phyloP scores from a whole-genome alignment of 2,797 vertebrate genomes.

The Anguilla obscura region DNA sequence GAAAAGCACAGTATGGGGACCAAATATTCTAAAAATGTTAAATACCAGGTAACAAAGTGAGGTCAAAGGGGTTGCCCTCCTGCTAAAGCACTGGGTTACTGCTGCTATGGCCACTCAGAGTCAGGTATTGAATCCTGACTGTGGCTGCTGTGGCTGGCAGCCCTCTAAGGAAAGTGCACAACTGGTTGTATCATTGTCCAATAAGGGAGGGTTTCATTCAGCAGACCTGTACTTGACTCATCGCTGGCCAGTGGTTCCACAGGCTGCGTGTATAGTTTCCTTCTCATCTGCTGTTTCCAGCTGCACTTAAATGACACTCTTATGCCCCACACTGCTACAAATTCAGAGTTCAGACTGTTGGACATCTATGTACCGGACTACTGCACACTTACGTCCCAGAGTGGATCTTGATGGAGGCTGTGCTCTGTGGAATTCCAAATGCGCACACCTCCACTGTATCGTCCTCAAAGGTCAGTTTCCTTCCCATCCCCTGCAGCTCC shows the following conservation, averaged over 20 bases:
- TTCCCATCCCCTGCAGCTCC: constrained; percentile 81
- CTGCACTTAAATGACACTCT: neutral
- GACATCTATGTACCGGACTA: neutral
- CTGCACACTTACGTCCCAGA: constrained; percentile 85
- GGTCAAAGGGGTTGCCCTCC: neutral
- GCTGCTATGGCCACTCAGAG: neutral
- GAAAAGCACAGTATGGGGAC: neutral
- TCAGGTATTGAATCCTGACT: neutral
- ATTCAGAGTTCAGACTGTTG: neutral
- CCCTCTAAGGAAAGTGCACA: neutral
- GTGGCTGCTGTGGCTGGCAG: neutral
- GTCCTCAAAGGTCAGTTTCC: constrained; percentile 80
- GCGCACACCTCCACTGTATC: constrained; percentile 81
- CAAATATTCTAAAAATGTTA: constrained; percentile 6
- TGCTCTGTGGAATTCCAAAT: constrained; percentile 79
- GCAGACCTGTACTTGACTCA: neutral
- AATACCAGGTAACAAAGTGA: neutral
- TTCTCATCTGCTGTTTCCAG: neutral
- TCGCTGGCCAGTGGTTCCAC: neutral
- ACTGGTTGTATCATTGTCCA: neutral
- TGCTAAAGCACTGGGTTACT: neutral
- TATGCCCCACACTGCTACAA: neutral
- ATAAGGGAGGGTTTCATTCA: neutral
- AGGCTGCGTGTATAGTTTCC: neutral
- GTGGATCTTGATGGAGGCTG: constrained; percentile 88